A percentile compares a stretch with the other conserved stretches of the same genome.
Conservation (phyloP, 2,797 vertebrate species). For the Tragelaphus oryx region DNA sequence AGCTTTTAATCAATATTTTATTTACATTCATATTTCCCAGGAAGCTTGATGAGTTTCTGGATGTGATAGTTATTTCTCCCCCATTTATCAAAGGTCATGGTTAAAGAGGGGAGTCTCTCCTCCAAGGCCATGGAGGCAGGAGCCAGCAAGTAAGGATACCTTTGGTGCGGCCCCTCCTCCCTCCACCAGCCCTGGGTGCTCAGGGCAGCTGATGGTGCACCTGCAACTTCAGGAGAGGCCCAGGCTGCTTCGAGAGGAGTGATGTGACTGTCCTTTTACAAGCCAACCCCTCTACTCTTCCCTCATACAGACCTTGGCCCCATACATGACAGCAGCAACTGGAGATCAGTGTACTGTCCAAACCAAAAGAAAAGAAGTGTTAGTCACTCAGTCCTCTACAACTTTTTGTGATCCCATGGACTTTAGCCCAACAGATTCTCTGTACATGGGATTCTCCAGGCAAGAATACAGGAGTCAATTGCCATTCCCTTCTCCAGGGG, state of each 20-base stretch:
- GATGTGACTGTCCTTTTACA: background rate
- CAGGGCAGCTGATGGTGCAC: too few relatives aligned
- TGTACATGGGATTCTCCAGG: background rate
- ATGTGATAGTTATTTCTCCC: slow-evolving; percentile 62
- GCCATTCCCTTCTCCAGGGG: background rate
- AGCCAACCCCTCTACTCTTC: background rate
- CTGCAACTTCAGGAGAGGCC: background rate
- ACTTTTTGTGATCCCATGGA: background rate
- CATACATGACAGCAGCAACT: too few relatives aligned
- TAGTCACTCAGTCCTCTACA: background rate
- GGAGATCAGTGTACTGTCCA: background rate
- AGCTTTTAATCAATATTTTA: slow-evolving; percentile 85
- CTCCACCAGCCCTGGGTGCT: background rate
- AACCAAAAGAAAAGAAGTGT: background rate
- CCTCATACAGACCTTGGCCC: background rate
- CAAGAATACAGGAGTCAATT: background rate
- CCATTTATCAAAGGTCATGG: slow-evolving; percentile 62
- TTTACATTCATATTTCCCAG: slow-evolving; percentile 79
- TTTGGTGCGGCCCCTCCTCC: background rate
- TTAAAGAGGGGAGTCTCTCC: background rate
- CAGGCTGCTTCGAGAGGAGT: background rate
- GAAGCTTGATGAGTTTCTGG: slow-evolving; percentile 72
- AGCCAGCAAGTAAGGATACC: background rate
- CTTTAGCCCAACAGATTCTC: background rate
- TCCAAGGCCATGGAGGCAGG: background rate